These are phyloP conservation scores for Anagyrus pseudococci DNA, from an alignment of 2,888 invertebrate genomes.

Conservation along the genomic window DNA sequence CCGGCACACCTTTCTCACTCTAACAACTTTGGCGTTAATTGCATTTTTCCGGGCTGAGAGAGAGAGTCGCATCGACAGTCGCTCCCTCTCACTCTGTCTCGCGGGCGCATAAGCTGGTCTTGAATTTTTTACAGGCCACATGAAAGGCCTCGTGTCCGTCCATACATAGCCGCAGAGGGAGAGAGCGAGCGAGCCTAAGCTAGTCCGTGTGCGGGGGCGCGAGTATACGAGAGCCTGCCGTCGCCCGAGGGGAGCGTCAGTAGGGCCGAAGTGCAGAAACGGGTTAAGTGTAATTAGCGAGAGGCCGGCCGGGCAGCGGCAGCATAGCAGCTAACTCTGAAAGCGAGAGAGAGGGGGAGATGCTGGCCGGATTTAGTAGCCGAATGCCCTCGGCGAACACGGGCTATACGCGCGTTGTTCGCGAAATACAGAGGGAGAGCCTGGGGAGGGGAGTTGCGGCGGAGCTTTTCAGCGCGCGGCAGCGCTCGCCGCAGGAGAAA, in stretches of 20 bases:
- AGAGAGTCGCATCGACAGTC: constrained; percentile 6
- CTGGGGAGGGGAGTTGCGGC: too few species aligned
- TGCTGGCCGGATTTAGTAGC: too few species aligned
- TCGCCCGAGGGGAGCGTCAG: too few species aligned
- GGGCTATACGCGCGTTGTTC: too few species aligned
- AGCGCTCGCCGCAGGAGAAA: too few species aligned
- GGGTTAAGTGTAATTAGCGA: constrained; percentile 45
- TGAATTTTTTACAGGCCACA: constrained; percentile 35
- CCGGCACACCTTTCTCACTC: constrained; percentile 15
- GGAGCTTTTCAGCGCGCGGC: too few species aligned
- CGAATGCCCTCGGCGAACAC: too few species aligned
- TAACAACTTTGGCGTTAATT: constrained; percentile 34
- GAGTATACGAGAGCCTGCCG: too few species aligned
- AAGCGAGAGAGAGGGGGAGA: too few species aligned
- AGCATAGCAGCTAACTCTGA: constrained; percentile 16
- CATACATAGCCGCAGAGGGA: not conserved
- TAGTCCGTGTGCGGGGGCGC: not conserved
- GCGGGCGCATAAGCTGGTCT: constrained; percentile 9
- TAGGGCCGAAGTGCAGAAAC: constrained; percentile 41
- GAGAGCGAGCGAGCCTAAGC: not conserved
- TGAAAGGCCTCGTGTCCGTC: constrained; percentile 27
- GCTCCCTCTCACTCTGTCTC: not conserved
- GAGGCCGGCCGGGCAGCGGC: not conserved
- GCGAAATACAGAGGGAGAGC: too few species aligned
- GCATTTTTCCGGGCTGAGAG: constrained; percentile 19